A percentile compares a stretch with the other conserved stretches of the same genome.
Evolutionary conservation across 2,113 vertebrate genomes (phyloP).

Genomic region (Amphiprion percula): DNA sequence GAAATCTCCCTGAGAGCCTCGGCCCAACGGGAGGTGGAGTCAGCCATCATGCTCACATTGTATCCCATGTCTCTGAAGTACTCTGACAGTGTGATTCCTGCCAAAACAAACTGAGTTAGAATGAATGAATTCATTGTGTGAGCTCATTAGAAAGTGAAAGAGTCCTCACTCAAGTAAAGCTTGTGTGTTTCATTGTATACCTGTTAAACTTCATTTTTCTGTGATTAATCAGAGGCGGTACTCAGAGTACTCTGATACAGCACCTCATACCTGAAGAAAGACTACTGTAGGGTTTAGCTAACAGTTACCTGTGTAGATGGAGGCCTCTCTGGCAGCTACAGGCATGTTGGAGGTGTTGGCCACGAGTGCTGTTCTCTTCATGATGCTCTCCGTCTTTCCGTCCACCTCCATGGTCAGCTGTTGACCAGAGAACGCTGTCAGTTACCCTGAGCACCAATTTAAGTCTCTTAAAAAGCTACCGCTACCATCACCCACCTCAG

Average conservation of each 20-base stretch:
- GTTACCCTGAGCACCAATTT: neutral
- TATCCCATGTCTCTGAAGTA: conserved; percentile 99
- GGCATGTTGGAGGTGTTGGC: conserved; percentile 99
- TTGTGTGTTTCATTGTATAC: too few relatives aligned
- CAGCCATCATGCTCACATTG: conserved; percentile 99
- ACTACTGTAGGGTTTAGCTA: too few relatives aligned
- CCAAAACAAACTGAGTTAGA: conserved; percentile 25
- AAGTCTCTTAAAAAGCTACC: neutral
- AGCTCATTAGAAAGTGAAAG: neutral
- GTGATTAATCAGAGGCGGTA: too few relatives aligned
- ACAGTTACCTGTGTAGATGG: conserved; percentile 95
- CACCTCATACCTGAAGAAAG: neutral
- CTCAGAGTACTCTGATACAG: too few relatives aligned
- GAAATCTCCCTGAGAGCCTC: conserved; percentile 98
- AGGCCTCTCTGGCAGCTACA: conserved; percentile 97
- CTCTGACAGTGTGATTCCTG: conserved; percentile 97
- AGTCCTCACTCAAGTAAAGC: neutral
- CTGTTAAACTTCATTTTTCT: neutral
- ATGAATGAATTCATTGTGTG: neutral
- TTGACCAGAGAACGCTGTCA: conserved; percentile 55
- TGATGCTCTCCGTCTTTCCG: conserved; percentile 96
- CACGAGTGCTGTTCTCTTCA: conserved; percentile 98
- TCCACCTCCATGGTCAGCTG: conserved; percentile 98
- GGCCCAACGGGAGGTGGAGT: conserved; percentile 98
- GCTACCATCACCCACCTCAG: conserved; percentile 88